Percentiles rank a stretch among this genome's conserved stretches.
phyloP scores from a whole-genome alignment of 2,113 vertebrate genomes.

The Piprites chloris region DNA sequence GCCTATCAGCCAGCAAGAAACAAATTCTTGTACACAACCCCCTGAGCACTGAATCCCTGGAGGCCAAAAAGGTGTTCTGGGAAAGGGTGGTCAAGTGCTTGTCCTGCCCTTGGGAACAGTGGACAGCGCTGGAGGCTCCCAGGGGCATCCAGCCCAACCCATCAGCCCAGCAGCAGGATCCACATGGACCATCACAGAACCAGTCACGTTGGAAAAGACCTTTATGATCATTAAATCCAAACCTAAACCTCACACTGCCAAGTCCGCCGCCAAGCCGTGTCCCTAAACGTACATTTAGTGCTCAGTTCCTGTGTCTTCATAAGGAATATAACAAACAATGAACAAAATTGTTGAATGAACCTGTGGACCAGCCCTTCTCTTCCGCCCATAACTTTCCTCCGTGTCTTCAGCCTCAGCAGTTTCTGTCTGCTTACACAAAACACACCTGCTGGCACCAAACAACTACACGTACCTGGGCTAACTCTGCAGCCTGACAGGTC shows the following conservation, averaged over 20 bases:
- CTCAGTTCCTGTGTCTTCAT: neutral
- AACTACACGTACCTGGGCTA: fast-evolving
- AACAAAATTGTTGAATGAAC: neutral
- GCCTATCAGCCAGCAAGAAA: neutral
- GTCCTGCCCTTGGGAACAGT: too few species aligned
- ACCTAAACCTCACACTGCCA: neutral
- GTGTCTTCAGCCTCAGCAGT: neutral
- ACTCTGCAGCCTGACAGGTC: neutral
- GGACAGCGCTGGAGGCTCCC: neutral
- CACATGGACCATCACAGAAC: fast-evolving
- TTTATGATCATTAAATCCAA: neutral
- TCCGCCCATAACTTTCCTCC: neutral
- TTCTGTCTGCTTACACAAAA: fast-evolving
- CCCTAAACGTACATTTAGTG: neutral
- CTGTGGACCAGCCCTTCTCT: neutral
- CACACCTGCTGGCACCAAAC: neutral
- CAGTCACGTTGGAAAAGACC: neutral
- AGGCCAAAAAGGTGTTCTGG: neutral
- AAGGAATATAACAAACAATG: neutral
- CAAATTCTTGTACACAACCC: fast-evolving
- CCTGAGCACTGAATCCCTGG: neutral
- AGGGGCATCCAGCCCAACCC: neutral
- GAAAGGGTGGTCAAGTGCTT: fast-evolving
- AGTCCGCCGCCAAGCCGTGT: neutral
- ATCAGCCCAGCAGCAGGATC: neutral